Evolutionary conservation across 2,113 vertebrate genomes (phyloP), one percentile per base, ranked within the genome.

Genomic region (Erythrocercus mccallii): DNA sequence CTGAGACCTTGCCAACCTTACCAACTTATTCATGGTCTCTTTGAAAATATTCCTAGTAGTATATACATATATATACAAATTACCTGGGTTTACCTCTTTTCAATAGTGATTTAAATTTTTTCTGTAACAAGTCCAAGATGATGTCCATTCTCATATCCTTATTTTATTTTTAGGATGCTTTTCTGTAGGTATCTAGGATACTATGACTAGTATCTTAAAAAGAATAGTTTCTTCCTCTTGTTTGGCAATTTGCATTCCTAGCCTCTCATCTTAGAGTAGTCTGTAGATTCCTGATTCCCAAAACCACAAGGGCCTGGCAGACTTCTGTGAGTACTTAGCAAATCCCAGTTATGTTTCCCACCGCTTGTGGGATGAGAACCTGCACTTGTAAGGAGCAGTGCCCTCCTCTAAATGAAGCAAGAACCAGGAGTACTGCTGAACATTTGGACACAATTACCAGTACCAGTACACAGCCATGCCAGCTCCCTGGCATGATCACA

Each of bases 361-460:
- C 5, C 5, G 1, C 0, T 8, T 35, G 7, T 58, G 28, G 14
- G n/a, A 53, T 44, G 27, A 79, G 14, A 70, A n/a, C 22, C 11
- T 33, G 51, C 64, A 21, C 19, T 53, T 1, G 0, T 23, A 24
- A 35, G 44, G 9, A 74, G 2, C 30, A 56, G 5, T 3, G 11
- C n/a, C 45, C 33, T 68, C 23, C 33, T 42, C 9, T 40, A 33
- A 38, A 40, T 5, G 12, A 79, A 85, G 16, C 14, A 72, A 35
- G 1, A 1, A 5, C 5, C n/a, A 45, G 21, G 21, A 74, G 57
- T 53, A 24, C 7, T 74, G 37, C n/a, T 74, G 50, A 33, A 69
- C 2, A 5, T 10, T 35, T 65, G n/a, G 16, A 44, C 14, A 33
- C 8, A 71, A 35, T n/a, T 68, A 11, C 16, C 9, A 44, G 38